Percentiles rank a stretch among this genome's conserved stretches.
phyloP scores from a whole-genome alignment of 1,140 invertebrate species.

The Caenorhabditis tropicalis region DNA sequence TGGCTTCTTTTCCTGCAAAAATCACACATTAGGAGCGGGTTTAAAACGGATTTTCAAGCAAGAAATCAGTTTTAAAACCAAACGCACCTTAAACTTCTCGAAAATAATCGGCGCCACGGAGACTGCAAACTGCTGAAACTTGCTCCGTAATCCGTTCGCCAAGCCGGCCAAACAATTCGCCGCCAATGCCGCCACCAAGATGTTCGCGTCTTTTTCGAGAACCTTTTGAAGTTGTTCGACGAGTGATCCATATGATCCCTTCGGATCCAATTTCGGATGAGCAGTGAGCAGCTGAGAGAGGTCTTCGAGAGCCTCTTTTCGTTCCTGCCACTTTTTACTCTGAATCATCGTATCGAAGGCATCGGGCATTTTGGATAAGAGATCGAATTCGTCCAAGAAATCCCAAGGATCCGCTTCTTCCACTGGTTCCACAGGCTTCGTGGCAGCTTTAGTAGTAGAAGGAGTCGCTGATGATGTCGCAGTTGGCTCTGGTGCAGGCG shows the following conservation, averaged over 20 bases:
- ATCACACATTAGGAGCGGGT: too few relatives aligned
- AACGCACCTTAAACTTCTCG: slow-evolving; percentile 96
- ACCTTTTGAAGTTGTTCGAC: slow-evolving; percentile 85
- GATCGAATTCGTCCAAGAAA: slow-evolving; percentile 87
- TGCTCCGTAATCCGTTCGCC: slow-evolving; percentile 85
- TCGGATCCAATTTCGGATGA: slow-evolving; percentile 75
- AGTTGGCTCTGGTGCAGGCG: not conserved
- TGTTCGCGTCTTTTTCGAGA: slow-evolving; percentile 91
- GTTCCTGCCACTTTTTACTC: slow-evolving; percentile 95
- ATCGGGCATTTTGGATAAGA: slow-evolving; percentile 88
- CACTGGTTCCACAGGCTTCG: not conserved
- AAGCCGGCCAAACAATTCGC: slow-evolving; percentile 84
- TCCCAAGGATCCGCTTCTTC: slow-evolving; percentile 82
- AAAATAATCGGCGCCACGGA: slow-evolving; percentile 72
- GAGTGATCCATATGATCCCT: slow-evolving; percentile 81
- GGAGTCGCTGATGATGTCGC: not conserved
- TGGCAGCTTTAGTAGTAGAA: not conserved
- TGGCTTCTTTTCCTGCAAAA: slow-evolving; percentile 94
- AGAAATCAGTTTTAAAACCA: too few relatives aligned
- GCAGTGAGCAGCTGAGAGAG: slow-evolving; percentile 80
- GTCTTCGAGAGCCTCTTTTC: slow-evolving; percentile 83
- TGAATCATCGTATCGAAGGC: slow-evolving; percentile 85
- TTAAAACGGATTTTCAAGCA: too few relatives aligned
- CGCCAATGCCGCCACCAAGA: slow-evolving; percentile 87
- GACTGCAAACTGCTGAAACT: slow-evolving; percentile 79